Conservation (phyloP, 1,140 invertebrate species). For the Scaptomyza hsui region DNA sequence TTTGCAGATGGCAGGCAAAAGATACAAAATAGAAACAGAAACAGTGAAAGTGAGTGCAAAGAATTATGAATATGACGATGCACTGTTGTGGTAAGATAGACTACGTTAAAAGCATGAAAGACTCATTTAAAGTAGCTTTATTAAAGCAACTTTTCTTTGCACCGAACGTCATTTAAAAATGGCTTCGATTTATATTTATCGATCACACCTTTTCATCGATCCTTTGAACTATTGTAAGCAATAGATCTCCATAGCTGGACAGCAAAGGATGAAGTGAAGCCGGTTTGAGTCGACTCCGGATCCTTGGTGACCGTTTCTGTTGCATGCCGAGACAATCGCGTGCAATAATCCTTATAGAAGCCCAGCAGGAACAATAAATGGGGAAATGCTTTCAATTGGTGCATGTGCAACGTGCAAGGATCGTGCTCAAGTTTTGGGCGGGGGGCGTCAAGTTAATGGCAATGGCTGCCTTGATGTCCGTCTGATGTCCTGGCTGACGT, state of each 20-base stretch:
- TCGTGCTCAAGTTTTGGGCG: slow-evolving; percentile 40
- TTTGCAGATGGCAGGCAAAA: neutral
- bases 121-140: no score
- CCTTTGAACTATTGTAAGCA: no score
- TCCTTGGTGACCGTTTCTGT: no score
- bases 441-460: slow-evolving; percentile 36
- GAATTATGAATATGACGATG: neutral
- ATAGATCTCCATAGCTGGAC: neutral
- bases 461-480: neutral
- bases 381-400: neutral
- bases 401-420: slow-evolving; percentile 49
- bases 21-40: neutral
- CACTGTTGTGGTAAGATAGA: neutral
- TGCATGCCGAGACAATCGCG: slow-evolving; percentile 39
- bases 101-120: neutral
- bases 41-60: neutral
- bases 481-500: slow-evolving; percentile 22
- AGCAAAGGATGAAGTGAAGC: slow-evolving; percentile 1
- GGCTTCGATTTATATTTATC: no score
- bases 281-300: neutral
- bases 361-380: slow-evolving; percentile 9
- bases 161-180: no score
- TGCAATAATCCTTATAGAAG: slow-evolving; percentile 30
- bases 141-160: no score
- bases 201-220: no score